A percentile compares a stretch with the other conserved stretches of the same genome.
phyloP scores from a whole-genome alignment of 2,113 vertebrate species.

The Cyanoderma ruficeps region DNA sequence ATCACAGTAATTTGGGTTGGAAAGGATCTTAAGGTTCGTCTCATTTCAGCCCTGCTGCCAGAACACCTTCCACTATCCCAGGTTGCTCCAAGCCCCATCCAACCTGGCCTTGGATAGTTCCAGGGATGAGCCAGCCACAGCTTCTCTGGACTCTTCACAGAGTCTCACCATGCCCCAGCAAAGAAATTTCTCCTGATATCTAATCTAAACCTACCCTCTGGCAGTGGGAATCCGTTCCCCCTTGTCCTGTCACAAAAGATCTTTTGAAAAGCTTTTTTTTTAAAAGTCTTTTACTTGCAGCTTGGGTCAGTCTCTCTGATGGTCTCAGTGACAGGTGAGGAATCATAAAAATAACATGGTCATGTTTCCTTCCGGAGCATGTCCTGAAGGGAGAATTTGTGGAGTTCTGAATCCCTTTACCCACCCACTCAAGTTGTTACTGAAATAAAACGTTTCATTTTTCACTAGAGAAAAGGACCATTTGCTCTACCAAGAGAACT shows the following conservation, averaged over 20 bases:
- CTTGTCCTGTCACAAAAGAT: neutral
- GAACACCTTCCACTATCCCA: neutral
- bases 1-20: neutral
- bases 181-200: neutral
- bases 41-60: neutral
- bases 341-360: neutral
- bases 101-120: neutral
- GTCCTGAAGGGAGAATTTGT: neutral
- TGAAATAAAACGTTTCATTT: neutral
- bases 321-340: neutral
- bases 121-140: neutral
- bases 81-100: neutral
- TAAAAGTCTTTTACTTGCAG: neutral
- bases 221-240: neutral
- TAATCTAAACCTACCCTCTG: neutral
- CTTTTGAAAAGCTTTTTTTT: neutral
- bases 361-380: neutral
- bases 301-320: rapidly evolving
- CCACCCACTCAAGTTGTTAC: neutral
- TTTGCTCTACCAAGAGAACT: constrained; percentile 76
- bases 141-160: neutral
- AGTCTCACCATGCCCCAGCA: neutral
- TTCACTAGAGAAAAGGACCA: constrained; percentile 78
- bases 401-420: neutral
- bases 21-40: neutral